Conservation (phyloP, 2,113 vertebrate species). For the Eolophus roseicapilla region DNA sequence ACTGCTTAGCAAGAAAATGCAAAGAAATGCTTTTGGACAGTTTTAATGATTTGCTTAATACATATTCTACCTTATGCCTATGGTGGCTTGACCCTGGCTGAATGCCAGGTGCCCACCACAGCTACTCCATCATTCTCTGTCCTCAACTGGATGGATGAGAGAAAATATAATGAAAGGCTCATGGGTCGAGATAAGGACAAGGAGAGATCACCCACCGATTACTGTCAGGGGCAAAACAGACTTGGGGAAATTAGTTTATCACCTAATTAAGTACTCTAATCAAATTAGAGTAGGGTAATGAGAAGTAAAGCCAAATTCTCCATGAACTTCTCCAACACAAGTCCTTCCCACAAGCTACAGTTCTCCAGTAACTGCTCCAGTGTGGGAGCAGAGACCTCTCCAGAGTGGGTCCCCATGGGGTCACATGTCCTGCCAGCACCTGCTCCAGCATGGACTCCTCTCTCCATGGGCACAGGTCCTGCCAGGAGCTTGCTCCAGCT, state of each 20-base stretch:
- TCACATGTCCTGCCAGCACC: not conserved
- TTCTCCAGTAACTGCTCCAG: not conserved
- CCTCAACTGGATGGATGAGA: not conserved
- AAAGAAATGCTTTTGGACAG: not conserved
- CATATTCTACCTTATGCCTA: not conserved
- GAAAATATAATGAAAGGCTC: not conserved
- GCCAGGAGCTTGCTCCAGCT: not conserved
- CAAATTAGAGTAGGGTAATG: not conserved
- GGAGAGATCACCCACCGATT: not conserved
- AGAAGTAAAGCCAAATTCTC: not conserved
- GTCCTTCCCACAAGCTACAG: not conserved
- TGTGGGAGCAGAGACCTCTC: not conserved
- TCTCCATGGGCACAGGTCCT: not conserved
- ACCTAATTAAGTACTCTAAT: not conserved
- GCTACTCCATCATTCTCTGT: not conserved
- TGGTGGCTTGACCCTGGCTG: not conserved
- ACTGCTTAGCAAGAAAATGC: not conserved
- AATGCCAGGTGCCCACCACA: not conserved
- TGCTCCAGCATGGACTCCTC: not conserved
- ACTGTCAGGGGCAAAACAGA: not conserved
- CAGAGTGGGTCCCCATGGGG: not conserved
- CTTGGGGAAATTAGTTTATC: not conserved
- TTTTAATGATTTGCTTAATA: not conserved
- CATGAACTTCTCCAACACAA: fast-evolving
- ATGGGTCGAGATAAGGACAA: not conserved